These are phyloP conservation scores for Osmerus mordax DNA, from an alignment of 2,113 vertebrate species.

Conservation along the genomic window DNA sequence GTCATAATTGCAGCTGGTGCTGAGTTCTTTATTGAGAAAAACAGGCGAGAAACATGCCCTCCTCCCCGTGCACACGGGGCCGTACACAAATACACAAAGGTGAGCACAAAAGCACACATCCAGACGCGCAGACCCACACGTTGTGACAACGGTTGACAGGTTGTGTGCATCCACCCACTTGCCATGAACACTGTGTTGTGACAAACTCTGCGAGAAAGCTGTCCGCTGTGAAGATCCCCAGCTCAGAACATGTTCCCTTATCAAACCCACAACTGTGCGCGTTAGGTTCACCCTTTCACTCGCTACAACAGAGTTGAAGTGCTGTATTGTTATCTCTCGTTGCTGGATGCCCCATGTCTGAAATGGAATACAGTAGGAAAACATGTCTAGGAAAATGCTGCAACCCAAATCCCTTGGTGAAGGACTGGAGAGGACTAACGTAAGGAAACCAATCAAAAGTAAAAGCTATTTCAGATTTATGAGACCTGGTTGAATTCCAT, in stretches of 20 bases:
- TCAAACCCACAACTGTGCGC: slow-evolving; percentile 31
- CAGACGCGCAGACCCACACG: slow-evolving; percentile 14
- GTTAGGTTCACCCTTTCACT: slow-evolving; percentile 35
- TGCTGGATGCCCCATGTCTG: slow-evolving; percentile 36
- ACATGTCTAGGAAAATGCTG: slow-evolving; percentile 33
- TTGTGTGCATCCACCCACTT: slow-evolving; percentile 3
- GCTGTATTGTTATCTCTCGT: slow-evolving; percentile 23
- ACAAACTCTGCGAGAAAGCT: slow-evolving; percentile 15
- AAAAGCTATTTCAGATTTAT: slow-evolving; percentile 12
- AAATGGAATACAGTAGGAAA: slow-evolving; percentile 38
- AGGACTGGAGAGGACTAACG: slow-evolving; percentile 23
- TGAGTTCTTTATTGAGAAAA: slow-evolving; percentile 17
- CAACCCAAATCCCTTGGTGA: slow-evolving; percentile 16
- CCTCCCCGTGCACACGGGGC: background rate
- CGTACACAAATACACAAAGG: slow-evolving; percentile 1
- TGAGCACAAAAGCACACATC: slow-evolving; percentile 5
- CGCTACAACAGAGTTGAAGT: slow-evolving; percentile 27
- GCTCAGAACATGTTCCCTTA: slow-evolving; percentile 37
- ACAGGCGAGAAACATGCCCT: slow-evolving; percentile 8
- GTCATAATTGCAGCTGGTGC: slow-evolving; percentile 52
- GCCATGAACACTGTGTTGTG: slow-evolving; percentile 15
- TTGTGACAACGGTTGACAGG: slow-evolving; percentile 19
- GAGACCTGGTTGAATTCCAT: slow-evolving; percentile 6
- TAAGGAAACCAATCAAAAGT: slow-evolving; percentile 21
- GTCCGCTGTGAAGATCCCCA: slow-evolving; percentile 34